phyloP scores from a whole-genome alignment of 2,113 vertebrate species.

The Esox niger region DNA sequence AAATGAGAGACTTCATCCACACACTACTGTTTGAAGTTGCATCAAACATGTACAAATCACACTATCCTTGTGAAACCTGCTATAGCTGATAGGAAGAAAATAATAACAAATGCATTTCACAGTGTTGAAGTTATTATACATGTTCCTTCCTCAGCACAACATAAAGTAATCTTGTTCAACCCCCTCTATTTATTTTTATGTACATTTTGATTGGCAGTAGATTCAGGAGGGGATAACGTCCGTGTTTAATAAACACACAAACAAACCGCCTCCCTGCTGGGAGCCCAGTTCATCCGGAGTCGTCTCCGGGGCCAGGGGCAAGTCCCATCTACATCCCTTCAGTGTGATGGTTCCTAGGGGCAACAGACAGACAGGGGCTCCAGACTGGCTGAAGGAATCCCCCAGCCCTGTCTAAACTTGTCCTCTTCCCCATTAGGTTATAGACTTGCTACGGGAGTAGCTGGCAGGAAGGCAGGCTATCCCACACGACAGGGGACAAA shows the following conservation, averaged over 20 bases:
- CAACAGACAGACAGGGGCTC: not conserved
- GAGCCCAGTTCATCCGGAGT: not conserved
- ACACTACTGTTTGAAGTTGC: not conserved
- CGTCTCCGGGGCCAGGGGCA: not conserved
- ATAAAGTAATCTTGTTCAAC: not conserved
- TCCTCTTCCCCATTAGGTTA: not conserved
- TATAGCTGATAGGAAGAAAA: not conserved
- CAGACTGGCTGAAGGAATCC: not conserved
- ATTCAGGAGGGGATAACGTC: not conserved
- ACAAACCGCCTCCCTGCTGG: not conserved
- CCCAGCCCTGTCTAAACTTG: constrained; percentile 5
- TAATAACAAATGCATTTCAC: not conserved
- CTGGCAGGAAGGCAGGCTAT: not conserved
- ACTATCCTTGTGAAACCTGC: not conserved
- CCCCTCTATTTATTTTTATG: not conserved
- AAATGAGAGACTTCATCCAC: constrained; percentile 5
- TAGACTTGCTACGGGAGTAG: not conserved
- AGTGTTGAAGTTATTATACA: too few species aligned
- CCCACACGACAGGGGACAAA: not conserved
- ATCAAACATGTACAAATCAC: not conserved
- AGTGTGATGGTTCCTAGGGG: not conserved
- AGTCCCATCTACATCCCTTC: not conserved
- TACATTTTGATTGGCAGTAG: not conserved
- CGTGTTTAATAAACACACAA: constrained; percentile 1
- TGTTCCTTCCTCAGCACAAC: not conserved